Evolutionary conservation across 2,113 vertebrate genomes (phyloP), one percentile per base, ranked within the genome.

Genomic region (Rutilus rutilus): DNA sequence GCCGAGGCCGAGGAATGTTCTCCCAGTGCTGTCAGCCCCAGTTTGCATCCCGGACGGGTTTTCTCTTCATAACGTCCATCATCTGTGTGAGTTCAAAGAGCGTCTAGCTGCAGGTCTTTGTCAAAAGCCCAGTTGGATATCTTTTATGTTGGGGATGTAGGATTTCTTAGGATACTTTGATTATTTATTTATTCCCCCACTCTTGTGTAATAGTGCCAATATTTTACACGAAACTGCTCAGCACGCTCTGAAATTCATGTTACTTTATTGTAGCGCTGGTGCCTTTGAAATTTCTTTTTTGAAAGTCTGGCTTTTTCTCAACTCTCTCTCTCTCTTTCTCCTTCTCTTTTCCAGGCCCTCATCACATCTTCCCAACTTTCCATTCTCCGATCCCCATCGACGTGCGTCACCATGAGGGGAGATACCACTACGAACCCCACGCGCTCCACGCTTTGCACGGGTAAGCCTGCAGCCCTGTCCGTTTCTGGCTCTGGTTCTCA

Each of bases 81-180:
- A 96, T 94, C 94, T 94, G 90, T 89, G 89, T 4, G 88, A 95
- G 96, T 98, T 98, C 97, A 98, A 98, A 98, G 97, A 93, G 86
- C 69, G 89, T 92, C 92, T 94, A 93, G 97, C 96, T 97, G 95
- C 96, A 97, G 97, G 96, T 97, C 96, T 97, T 96, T 97, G 97
- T 97, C 97, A 95, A 94, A 96, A 96, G 94, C 96, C 88, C 94
- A 88, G 96, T 93, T 96, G 97, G 96, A 96, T 92, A 95, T 96
- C 97, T 98, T 97, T 97, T 96, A 97, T 98, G 96, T 97, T 92
- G 86, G 93, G 96, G 96, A 97, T 97, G 96, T 97, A 95, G 96
- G 95, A 95, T 96, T 96, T 96, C 96, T 96, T 91, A 6, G 92
- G 92, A 95, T 90, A 95, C 97, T 98, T 97, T 97, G 97, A 98